phyloP scores from a whole-genome alignment of 2,797 vertebrate genomes.

The Syngnathus rostellatus region DNA sequence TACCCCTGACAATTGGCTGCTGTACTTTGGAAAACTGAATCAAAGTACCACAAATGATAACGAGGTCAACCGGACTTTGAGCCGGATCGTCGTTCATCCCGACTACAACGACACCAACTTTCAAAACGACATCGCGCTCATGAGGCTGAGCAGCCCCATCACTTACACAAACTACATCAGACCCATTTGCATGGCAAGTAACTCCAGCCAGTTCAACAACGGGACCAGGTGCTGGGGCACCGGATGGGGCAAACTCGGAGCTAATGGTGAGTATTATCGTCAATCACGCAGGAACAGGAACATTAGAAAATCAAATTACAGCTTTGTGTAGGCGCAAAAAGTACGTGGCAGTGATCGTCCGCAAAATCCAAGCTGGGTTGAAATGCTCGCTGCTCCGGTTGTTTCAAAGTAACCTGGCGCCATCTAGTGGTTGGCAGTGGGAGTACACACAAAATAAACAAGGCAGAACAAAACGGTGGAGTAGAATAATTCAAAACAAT shows the following conservation, averaged over 20 bases:
- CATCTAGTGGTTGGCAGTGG: too few species aligned
- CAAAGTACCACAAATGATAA: background rate
- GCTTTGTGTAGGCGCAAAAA: too few species aligned
- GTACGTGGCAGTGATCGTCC: too few species aligned
- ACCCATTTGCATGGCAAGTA: slow-evolving; percentile 61
- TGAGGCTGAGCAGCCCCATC: slow-evolving; percentile 32
- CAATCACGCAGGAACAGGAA: too few species aligned
- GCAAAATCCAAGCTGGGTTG: too few species aligned
- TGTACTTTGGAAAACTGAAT: slow-evolving; percentile 6
- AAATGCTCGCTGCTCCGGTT: too few species aligned
- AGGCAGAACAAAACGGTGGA: background rate
- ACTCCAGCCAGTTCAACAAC: slow-evolving; percentile 15
- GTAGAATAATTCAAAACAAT: background rate
- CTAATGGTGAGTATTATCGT: background rate
- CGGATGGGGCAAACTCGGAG: slow-evolving; percentile 1
- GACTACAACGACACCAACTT: background rate
- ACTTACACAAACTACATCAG: slow-evolving; percentile 42
- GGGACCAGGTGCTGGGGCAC: slow-evolving; percentile 29
- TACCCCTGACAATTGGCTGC: background rate
- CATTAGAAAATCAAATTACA: too few species aligned
- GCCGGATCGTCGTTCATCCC: slow-evolving; percentile 3
- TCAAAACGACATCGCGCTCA: slow-evolving; percentile 5
- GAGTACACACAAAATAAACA: background rate
- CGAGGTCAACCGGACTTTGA: background rate
- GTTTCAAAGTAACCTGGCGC: too few species aligned